phyloP scores from a whole-genome alignment of 2,113 vertebrate species.

The Emydura subglobosa region DNA sequence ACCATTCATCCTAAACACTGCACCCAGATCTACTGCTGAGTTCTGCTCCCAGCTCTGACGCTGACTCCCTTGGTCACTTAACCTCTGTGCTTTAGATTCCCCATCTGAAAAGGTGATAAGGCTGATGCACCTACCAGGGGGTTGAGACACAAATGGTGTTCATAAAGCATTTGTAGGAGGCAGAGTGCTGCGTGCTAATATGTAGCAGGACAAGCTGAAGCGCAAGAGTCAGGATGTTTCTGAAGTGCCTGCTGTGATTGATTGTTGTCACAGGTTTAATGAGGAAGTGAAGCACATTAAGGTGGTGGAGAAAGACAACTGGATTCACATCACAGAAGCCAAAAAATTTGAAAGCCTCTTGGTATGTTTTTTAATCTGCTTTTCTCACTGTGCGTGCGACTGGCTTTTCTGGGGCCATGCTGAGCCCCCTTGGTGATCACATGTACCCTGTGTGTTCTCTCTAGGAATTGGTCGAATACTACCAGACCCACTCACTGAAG shows the following conservation, averaged over 20 bases:
- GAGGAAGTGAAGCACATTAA: constrained; percentile 99
- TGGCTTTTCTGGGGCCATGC: accelerated
- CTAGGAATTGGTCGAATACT: constrained; percentile 98
- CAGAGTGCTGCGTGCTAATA: not conserved
- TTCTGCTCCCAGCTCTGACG: not conserved
- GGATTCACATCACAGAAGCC: constrained; percentile 98
- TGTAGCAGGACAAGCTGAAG: accelerated
- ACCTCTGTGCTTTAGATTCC: not conserved
- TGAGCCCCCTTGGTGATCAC: not conserved
- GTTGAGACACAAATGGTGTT: not conserved
- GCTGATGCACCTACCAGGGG: not conserved
- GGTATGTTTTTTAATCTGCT: constrained; percentile 78
- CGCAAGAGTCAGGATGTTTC: accelerated
- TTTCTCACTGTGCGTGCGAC: accelerated
- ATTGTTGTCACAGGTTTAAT: constrained; percentile 84
- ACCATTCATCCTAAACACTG: not conserved
- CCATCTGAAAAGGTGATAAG: not conserved
- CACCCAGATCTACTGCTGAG: not conserved
- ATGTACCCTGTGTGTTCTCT: not conserved
- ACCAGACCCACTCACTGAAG: constrained; percentile 95
- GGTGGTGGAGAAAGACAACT: constrained; percentile 96
- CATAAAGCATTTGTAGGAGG: not conserved
- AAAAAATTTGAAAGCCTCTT: constrained; percentile 97
- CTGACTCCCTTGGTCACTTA: not conserved
- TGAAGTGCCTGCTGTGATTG: not conserved